Conservation (phyloP, 2,888 invertebrate genomes). For the Agelastica alni region DNA sequence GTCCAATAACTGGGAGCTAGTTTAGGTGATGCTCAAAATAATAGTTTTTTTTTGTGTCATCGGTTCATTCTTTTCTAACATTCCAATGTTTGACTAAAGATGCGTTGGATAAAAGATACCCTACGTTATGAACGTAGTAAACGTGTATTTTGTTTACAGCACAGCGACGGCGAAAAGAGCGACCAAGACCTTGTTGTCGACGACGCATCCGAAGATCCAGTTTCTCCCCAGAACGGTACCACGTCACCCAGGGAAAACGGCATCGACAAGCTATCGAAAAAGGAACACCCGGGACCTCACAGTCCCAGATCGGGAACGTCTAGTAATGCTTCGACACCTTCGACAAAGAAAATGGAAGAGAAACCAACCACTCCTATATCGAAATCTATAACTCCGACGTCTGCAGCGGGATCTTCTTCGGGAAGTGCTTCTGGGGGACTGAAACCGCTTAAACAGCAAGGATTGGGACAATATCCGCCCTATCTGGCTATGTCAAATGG, state of each 20-base stretch:
- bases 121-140: background rate
- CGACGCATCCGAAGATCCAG: constrained; percentile 89
- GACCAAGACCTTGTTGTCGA: constrained; percentile 95
- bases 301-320: constrained; percentile 83
- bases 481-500: constrained; percentile 60
- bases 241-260: constrained; percentile 88
- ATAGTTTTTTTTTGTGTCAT: too few species aligned
- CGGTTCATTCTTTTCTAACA: too few species aligned
- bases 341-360: constrained; percentile 83
- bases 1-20: too few species aligned
- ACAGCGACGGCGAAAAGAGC: constrained; percentile 82
- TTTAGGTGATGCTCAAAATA: too few species aligned
- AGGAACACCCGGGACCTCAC: constrained; percentile 73
- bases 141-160: constrained; percentile 56
- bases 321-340: constrained; percentile 89
- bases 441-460: constrained; percentile 61
- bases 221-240: constrained; percentile 85
- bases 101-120: too few species aligned
- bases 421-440: constrained; percentile 57
- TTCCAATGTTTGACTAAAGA: too few species aligned
- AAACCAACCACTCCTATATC: constrained; percentile 90
- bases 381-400: constrained; percentile 87
- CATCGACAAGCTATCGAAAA: constrained; percentile 78
- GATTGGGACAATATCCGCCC: constrained; percentile 66
- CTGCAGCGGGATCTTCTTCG: constrained; percentile 59